Conservation (phyloP, 1,140 invertebrate genomes). For the Drosophila navojoa region DNA sequence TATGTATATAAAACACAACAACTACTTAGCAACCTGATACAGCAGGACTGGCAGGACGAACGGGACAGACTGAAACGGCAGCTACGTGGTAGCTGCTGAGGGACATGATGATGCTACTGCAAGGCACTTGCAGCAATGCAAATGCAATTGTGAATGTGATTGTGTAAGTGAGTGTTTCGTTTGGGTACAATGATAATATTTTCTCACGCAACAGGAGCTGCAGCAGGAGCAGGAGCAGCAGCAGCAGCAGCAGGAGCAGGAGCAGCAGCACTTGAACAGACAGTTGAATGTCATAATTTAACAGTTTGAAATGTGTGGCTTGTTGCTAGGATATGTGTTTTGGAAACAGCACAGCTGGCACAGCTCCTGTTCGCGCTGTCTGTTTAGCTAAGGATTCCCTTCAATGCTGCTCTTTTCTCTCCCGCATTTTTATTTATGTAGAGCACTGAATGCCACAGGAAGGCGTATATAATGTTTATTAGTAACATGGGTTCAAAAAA, state of each 20-base stretch:
- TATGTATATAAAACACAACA: constrained; percentile 45
- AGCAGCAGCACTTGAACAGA: constrained; percentile 65
- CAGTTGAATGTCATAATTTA: constrained; percentile 80
- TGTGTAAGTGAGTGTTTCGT: constrained; percentile 34
- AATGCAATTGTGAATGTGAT: constrained; percentile 16
- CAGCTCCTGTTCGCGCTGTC: constrained; percentile 46
- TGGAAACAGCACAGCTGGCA: constrained; percentile 29
- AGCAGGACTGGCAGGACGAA: not conserved
- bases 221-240: too few relatives aligned
- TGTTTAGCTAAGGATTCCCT: constrained; percentile 61
- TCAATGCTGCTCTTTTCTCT: not conserved
- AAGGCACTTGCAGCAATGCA: not conserved
- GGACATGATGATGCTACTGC: constrained; percentile 57
- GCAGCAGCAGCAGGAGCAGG: not conserved
- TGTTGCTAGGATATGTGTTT: constrained; percentile 55
- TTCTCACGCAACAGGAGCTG: constrained; percentile 62
- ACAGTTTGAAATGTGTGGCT: constrained; percentile 63
- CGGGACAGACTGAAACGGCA: constrained; percentile 28
- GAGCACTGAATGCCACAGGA: not conserved
- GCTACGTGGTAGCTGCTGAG: constrained; percentile 18
- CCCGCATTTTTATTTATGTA: constrained; percentile 28
- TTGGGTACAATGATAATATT: constrained; percentile 74
- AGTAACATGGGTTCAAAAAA: not conserved
- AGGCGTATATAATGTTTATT: constrained; percentile 50
- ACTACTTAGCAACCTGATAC: constrained; percentile 67